Evolutionary conservation across 2,888 invertebrate genomes (phyloP), one percentile per base, ranked within the genome.

Genomic region (Conistra vaccinii): DNA sequence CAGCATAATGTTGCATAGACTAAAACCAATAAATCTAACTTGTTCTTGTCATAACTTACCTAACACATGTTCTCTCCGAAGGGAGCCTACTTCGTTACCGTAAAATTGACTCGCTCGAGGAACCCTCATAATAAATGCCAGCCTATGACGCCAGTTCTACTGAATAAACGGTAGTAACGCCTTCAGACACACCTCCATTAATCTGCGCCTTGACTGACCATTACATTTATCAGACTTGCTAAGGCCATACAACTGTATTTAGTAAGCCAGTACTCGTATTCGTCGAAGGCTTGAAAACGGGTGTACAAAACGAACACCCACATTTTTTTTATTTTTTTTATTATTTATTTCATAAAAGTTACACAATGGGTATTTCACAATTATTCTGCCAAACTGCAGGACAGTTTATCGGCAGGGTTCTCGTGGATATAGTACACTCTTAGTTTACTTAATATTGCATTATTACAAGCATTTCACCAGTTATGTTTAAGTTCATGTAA

Each of bases 161-260:
- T 69, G 57, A 67, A 73, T 76, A 76, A 76, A 69, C 66, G 57
- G 63, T 65, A 73, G 51, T 76, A 80, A 73, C 63, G 70, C 62
- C 58, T 71, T 76, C 61, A 78, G 26, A 70, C 58, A 75, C 51
- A 74, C 77, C 68, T 73, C 45, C 48, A 74, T 86, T 79, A 76
- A 84, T 86, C 87, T 77, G 69, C 51, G 69, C 42, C 60, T 73
- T 26, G 51, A 55, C 57, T 63, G 53, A 58, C 73, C 73, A 29
- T 42, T 29, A 68, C 65, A 72, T 82, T 71, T 78, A 77, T 82
- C 63, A 80, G 63, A 48, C 61, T 62, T 53, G 45, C 65, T 70
- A 35, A 55, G 61, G 42, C 65, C 26, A 45, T 45, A 29, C 35
- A 73, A 48, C 26, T 20, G 32, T 55, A 23, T 72, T 71, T 55